Evolutionary conservation across 2,888 invertebrate genomes (phyloP).

Genomic region (Athetis lepigone): DNA sequence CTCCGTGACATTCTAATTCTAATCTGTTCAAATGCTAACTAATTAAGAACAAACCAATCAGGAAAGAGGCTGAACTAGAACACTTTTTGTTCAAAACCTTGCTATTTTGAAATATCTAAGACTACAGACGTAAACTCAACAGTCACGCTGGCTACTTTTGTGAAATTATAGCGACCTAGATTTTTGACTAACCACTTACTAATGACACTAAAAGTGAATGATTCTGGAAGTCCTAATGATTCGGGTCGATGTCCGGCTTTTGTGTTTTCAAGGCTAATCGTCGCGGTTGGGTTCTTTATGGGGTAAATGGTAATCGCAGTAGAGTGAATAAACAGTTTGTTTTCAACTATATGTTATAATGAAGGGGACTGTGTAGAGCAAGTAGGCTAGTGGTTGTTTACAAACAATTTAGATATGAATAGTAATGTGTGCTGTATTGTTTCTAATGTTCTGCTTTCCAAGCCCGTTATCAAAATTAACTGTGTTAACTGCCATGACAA

Average conservation of each 20-base stretch:
- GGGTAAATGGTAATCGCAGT: slow-evolving; percentile 44
- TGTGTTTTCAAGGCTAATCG: slow-evolving; percentile 48
- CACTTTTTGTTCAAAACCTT: slow-evolving; percentile 44
- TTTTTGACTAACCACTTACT: slow-evolving; percentile 53
- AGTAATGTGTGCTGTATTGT: not conserved
- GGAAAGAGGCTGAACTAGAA: slow-evolving; percentile 47
- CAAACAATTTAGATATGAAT: slow-evolving; percentile 12
- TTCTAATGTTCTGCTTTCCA: not conserved
- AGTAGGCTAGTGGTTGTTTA: slow-evolving; percentile 25
- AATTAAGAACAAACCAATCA: slow-evolving; percentile 43
- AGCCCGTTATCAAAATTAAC: not conserved
- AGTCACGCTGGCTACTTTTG: slow-evolving; percentile 67
- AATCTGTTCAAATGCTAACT: slow-evolving; percentile 52
- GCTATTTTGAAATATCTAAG: slow-evolving; percentile 41
- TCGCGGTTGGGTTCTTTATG: slow-evolving; percentile 43
- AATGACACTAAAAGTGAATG: slow-evolving; percentile 56
- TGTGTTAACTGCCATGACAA: not conserved
- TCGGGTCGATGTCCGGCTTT: slow-evolving; percentile 47
- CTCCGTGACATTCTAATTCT: slow-evolving; percentile 40
- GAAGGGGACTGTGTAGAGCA: slow-evolving; percentile 19
- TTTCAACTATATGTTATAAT: slow-evolving; percentile 27
- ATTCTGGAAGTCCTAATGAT: slow-evolving; percentile 46
- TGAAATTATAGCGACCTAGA: slow-evolving; percentile 67
- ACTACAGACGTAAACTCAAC: slow-evolving; percentile 36
- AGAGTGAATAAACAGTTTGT: slow-evolving; percentile 28